These are phyloP conservation scores for Acridotheres tristis DNA, from an alignment of 2,797 vertebrate species.

Conservation along the genomic window DNA sequence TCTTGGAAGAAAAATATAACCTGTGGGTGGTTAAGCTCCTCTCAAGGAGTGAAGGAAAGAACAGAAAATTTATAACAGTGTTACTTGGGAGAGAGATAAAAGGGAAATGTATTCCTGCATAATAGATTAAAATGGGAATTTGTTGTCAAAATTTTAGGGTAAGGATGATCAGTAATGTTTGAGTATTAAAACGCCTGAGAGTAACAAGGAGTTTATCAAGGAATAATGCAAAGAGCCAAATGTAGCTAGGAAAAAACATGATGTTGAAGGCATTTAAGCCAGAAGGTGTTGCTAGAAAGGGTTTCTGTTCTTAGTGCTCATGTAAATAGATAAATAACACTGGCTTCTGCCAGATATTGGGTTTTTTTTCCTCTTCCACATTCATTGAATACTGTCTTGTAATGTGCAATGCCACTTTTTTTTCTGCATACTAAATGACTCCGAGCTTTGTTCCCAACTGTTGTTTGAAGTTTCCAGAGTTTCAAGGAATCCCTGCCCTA, in stretches of 20 bases:
- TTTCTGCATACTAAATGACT: not conserved
- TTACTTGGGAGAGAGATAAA: not conserved
- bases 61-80: constrained; percentile 24
- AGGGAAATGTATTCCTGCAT: not conserved
- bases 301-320: not conserved
- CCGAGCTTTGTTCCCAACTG: not conserved
- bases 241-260: not conserved
- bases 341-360: not conserved
- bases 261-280: not conserved
- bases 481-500: not conserved
- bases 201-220: not conserved
- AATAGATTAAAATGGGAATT: constrained; percentile 2
- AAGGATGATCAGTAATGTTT: not conserved
- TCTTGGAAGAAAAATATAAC: constrained; percentile 12
- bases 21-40: not conserved
- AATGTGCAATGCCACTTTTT: not conserved
- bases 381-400: not conserved
- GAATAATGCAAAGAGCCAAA: not conserved
- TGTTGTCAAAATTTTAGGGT: not conserved
- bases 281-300: not conserved
- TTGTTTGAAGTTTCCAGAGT: not conserved
- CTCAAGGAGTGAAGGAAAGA: not conserved
- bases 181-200: not conserved
- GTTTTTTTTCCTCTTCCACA: not conserved
- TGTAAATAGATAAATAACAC: not conserved